phyloP scores from a whole-genome alignment of 2,113 vertebrate genomes.

The Anolis sagrei region DNA sequence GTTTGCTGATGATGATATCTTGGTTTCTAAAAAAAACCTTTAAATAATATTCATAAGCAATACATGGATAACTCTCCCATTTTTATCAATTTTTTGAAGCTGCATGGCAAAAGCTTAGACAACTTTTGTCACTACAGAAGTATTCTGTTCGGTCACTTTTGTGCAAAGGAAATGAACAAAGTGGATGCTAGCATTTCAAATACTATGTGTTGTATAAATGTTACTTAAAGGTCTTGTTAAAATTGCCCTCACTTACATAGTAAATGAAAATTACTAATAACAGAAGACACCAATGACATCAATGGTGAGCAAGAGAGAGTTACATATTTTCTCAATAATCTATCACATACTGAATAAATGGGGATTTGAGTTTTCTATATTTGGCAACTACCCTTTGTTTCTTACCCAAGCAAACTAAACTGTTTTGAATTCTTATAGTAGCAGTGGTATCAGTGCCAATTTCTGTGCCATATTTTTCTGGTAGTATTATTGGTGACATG shows the following conservation, averaged over 20 bases:
- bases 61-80: slow-evolving; percentile 10
- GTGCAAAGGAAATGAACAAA: not conserved
- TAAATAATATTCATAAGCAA: not conserved
- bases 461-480: not conserved
- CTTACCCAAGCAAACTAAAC: not conserved
- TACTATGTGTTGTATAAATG: slow-evolving; percentile 2
- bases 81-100: slow-evolving; percentile 23
- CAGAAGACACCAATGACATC: not conserved
- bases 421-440: accelerated
- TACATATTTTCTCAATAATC: slow-evolving; percentile 15
- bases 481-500: no score
- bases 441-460: accelerated
- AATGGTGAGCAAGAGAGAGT: slow-evolving; percentile 9
- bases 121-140: not conserved
- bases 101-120: accelerated
- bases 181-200: not conserved
- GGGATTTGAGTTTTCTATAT: not conserved
- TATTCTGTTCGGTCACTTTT: not conserved
- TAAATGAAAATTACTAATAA: not conserved
- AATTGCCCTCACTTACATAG: slow-evolving; percentile 26
- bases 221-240: not conserved
- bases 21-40: slow-evolving; percentile 3
- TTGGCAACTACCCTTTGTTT: not conserved
- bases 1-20: not conserved
- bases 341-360: not conserved